phyloP scores from a whole-genome alignment of 2,888 invertebrate genomes.

The Gandaritis pyraliata region DNA sequence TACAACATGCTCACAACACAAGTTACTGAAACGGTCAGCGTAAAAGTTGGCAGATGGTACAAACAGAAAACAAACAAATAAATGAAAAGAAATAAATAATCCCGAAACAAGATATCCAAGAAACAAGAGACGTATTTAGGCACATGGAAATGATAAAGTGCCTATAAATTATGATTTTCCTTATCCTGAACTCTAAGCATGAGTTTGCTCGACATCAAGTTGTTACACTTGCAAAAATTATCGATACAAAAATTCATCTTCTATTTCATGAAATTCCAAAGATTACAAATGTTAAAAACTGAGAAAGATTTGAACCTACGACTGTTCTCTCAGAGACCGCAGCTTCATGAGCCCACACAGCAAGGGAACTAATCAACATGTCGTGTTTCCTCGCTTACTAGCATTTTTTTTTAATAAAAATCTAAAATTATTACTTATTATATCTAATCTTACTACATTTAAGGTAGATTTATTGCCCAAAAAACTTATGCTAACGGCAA shows the following conservation, averaged over 20 bases:
- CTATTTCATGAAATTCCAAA: no score
- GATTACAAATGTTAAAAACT: no score
- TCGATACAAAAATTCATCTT: neutral
- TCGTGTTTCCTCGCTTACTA: no score
- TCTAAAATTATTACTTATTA: no score
- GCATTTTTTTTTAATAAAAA: no score
- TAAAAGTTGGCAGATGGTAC: conserved; percentile 25
- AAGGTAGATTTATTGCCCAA: no score
- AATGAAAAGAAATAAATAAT: conserved; percentile 40
- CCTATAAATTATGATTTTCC: conserved; percentile 50
- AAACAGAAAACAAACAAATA: conserved; percentile 31
- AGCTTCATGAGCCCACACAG: no score
- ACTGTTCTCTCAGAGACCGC: no score
- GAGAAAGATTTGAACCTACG: no score
- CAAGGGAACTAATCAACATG: no score
- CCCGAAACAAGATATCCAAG: conserved; percentile 41
- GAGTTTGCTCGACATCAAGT: conserved; percentile 8
- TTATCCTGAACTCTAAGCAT: conserved; percentile 40
- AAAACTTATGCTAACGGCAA: conserved; percentile 1
- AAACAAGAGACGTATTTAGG: conserved; percentile 44
- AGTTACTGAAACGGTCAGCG: conserved; percentile 3
- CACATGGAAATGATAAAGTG: conserved; percentile 55
- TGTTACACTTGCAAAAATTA: neutral
- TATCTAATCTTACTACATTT: no score
- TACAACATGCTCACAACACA: neutral